Evolutionary conservation across 2,797 vertebrate species (phyloP).

Genomic region (Gymnothorax reevesii): DNA sequence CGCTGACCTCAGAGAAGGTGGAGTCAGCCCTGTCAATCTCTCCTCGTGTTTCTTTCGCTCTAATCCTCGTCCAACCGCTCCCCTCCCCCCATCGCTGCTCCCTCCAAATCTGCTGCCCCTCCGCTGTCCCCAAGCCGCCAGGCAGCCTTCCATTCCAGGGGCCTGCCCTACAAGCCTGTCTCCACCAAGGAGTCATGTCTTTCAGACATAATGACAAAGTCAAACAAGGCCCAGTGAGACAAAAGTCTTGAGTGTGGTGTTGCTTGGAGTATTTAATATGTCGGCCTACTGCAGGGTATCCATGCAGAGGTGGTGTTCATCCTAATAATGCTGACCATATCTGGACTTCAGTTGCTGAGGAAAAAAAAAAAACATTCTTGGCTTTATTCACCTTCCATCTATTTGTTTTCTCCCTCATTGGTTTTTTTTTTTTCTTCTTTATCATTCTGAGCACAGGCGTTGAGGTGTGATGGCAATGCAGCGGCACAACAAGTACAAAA

Average conservation of each 20-base stretch:
- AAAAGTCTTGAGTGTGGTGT: conserved; percentile 32
- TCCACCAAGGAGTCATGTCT: conserved; percentile 51
- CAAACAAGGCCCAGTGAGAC: conserved; percentile 51
- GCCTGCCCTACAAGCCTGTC: conserved; percentile 39
- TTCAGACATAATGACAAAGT: conserved; percentile 47
- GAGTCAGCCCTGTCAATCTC: conserved; percentile 53
- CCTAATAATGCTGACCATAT: background rate
- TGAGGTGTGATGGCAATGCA: background rate
- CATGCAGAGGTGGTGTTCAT: background rate
- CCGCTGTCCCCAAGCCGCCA: conserved; percentile 22
- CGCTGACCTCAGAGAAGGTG: conserved; percentile 57
- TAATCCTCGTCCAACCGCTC: conserved; percentile 41
- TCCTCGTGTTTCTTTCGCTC: conserved; percentile 49
- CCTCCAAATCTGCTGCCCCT: conserved; percentile 42
- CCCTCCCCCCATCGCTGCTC: conserved; percentile 14
- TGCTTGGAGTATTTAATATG: conserved; percentile 30
- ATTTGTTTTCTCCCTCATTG: too few relatives aligned
- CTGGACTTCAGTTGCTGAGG: too few relatives aligned
- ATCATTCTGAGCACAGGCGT: background rate
- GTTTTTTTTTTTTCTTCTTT: background rate
- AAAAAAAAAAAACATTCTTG: too few relatives aligned
- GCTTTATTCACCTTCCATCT: too few relatives aligned
- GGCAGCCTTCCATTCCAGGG: conserved; percentile 26
- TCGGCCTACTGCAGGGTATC: background rate
- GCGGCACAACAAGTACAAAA: background rate